Base-by-base conservation (phyloP, 1,140 invertebrate genomes). In the Bombus sylvicola region DNA sequence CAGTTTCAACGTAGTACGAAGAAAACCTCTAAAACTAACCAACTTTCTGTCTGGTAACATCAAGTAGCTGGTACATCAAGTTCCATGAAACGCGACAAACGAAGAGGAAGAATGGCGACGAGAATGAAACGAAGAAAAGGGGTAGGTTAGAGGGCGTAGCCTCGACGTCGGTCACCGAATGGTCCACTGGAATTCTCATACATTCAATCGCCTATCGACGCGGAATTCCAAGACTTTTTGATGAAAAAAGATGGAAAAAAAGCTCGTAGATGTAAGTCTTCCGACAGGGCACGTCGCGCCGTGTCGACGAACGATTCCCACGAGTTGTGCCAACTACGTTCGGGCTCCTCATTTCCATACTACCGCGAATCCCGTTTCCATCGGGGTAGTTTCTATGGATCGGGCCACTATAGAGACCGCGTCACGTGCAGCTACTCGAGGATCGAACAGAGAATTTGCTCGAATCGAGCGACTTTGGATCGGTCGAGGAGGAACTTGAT, bases 331-430 rank as follows among this genome's bases (percentile, higher is more conserved):
- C 59, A 53, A 57, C 59, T 53, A 43, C 59, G 53, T 39, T 34
- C 22, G 6, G 6, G 53, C 34, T 28, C 34, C 22, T 83, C 81
- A 64, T 76, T 83, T 83, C 73, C 72, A 83, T 83, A 83, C 75
- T 83, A 83, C 75, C 73, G 37, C 31, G 57, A 43, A 34, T 22
- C 53, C 25, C 39, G 43, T 64, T 25, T 62, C 43, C 43, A 71
- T 80, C 34, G 22, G 64, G 34, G 41, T 34, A 76, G 64, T 76
- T 66, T 83, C 81, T 34, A 83, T 62, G 73, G 72, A 73, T 72
- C 28, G 41, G 9, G 10, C 8, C 41, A 39, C 43, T 34, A 4
- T 25, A 31, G 15, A 64, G 59, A 18, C n/a, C 57, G 71, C 71
- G 81, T 75, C 57, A 74, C 47, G 71, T 41, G 57, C 43, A 71